Conservation (phyloP, 2,113 vertebrate species). For the Micromys minutus region DNA sequence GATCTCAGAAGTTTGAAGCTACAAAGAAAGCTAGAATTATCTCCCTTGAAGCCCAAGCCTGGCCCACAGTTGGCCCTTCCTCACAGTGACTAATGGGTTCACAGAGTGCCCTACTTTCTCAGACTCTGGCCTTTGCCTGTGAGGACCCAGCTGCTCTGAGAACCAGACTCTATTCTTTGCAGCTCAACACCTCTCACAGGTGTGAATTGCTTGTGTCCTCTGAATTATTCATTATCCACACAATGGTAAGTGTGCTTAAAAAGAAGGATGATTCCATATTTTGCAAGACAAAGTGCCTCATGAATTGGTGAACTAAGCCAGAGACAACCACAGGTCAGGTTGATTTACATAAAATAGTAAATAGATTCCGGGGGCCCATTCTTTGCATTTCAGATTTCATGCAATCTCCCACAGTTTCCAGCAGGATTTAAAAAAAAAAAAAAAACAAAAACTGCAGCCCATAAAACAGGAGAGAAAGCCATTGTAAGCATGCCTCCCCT, state of each 20-base stretch:
- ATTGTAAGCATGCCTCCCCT: background rate
- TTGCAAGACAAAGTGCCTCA: conserved; percentile 62
- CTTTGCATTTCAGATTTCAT: conserved; percentile 29
- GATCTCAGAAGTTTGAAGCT: background rate
- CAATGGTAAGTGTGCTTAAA: conserved; percentile 53
- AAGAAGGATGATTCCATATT: conserved; percentile 47
- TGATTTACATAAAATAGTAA: background rate
- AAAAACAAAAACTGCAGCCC: background rate
- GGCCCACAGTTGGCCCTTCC: background rate
- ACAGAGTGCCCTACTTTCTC: conserved; percentile 9
- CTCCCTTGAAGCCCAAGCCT: background rate
- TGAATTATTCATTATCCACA: conserved; percentile 80
- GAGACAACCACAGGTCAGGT: background rate
- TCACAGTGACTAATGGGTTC: background rate
- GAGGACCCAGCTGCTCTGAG: conserved; percentile 66
- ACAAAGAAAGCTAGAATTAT: conserved; percentile 31
- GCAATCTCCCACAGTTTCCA: background rate
- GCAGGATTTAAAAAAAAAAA: background rate
- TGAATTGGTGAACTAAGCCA: conserved; percentile 20
- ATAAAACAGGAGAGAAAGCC: background rate
- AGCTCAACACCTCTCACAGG: conserved; percentile 71
- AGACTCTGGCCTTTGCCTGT: conserved; percentile 25
- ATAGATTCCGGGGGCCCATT: background rate
- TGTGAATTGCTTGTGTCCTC: conserved; percentile 74
- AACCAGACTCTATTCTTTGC: conserved; percentile 64